These are phyloP conservation scores for Linepithema humile DNA, from an alignment of 1,140 invertebrate genomes.

Conservation along the genomic window DNA sequence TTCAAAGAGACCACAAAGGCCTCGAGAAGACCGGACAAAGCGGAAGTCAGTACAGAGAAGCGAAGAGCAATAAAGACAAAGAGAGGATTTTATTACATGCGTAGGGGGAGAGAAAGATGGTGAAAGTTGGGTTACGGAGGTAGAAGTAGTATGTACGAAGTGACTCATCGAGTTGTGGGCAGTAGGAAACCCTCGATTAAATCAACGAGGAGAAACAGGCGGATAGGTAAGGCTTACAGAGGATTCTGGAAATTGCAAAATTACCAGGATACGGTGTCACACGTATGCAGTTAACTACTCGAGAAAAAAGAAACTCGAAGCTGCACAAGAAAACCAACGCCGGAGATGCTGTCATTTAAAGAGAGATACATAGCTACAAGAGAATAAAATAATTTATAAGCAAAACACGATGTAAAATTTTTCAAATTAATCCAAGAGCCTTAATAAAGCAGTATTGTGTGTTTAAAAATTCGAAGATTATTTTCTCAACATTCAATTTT, in stretches of 20 bases:
- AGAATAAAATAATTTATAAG: too few species aligned
- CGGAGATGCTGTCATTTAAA: too few species aligned
- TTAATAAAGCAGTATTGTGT: too few species aligned
- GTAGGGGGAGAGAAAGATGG: conserved; percentile 21
- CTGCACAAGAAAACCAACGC: too few species aligned
- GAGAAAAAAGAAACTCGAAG: too few species aligned
- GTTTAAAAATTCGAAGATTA: too few species aligned
- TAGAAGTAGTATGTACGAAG: conserved; percentile 48
- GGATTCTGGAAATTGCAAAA: conserved; percentile 38
- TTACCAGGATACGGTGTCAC: conserved; percentile 31
- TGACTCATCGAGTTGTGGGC: conserved; percentile 68
- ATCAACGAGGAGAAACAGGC: conserved; percentile 48
- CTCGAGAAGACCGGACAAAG: conserved; percentile 8
- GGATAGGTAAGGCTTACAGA: conserved; percentile 17
- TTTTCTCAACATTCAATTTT: too few species aligned
- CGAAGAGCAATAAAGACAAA: not conserved
- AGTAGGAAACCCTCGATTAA: conserved; percentile 69
- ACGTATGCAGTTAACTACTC: too few species aligned
- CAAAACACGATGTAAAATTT: too few species aligned
- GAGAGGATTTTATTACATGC: not conserved
- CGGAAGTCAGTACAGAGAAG: not conserved
- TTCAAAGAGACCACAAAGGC: not conserved
- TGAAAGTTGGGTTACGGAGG: conserved; percentile 45
- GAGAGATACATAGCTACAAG: too few species aligned
- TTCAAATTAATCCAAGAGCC: too few species aligned